Percentiles rank a stretch among this genome's conserved stretches.
Evolutionary conservation across 1,140 invertebrate genomes (phyloP).

Genomic region (Maconellicoccus hirsutus): DNA sequence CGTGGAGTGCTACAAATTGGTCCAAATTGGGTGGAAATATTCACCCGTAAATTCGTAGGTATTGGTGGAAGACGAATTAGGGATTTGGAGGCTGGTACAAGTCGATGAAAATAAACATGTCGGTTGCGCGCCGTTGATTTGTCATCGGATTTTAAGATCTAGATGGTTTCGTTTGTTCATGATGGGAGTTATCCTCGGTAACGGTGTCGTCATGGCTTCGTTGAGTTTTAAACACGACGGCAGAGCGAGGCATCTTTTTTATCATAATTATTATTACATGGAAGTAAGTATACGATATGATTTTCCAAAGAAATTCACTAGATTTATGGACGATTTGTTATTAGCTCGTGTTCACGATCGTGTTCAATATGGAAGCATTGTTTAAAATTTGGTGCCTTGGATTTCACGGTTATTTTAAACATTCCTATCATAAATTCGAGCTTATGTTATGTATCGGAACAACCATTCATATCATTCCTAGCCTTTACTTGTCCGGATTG

Average conservation of each 20-base stretch:
- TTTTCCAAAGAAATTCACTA: background rate
- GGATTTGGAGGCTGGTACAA: slow-evolving; percentile 80
- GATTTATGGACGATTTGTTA: background rate
- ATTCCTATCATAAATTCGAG: slow-evolving; percentile 98
- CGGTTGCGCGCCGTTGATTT: slow-evolving; percentile 72
- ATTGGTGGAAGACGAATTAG: slow-evolving; percentile 73
- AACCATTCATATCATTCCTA: slow-evolving; percentile 83
- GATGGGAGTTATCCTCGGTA: slow-evolving; percentile 87
- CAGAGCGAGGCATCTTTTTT: slow-evolving; percentile 62
- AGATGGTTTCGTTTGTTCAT: slow-evolving; percentile 84
- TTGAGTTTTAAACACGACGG: slow-evolving; percentile 91
- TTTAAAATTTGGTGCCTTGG: slow-evolving; percentile 98
- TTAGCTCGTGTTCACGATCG: slow-evolving; percentile 79
- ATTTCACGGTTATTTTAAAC: slow-evolving; percentile 83
- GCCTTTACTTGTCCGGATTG: slow-evolving; percentile 80
- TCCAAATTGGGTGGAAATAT: background rate
- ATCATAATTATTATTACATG: slow-evolving; percentile 86
- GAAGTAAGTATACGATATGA: slow-evolving; percentile 60
- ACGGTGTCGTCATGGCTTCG: slow-evolving; percentile 91
- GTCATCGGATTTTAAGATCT: slow-evolving; percentile 79
- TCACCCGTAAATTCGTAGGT: slow-evolving; percentile 44
- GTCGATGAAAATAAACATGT: slow-evolving; percentile 91
- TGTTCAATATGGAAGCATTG: slow-evolving; percentile 87
- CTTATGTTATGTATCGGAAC: slow-evolving; percentile 88
- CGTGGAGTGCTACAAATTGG: background rate